These are phyloP conservation scores for Drosophila burlai DNA, from an alignment of 1,140 invertebrate species.

Conservation along the genomic window DNA sequence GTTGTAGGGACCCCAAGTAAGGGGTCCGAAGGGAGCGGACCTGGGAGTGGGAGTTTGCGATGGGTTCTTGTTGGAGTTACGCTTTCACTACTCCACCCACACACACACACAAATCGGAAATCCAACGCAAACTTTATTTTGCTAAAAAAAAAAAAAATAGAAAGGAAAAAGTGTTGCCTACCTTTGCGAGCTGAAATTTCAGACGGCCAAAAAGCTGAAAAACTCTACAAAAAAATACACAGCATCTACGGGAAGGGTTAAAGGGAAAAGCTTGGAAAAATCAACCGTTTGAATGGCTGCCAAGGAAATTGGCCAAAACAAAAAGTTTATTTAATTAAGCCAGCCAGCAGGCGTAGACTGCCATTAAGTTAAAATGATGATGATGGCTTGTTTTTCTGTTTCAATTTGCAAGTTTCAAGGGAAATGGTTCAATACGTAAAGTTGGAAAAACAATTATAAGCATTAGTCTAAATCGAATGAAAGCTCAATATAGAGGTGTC, in stretches of 20 bases:
- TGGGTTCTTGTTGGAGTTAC: conserved; percentile 9
- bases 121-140: conserved; percentile 30
- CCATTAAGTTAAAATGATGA: conserved; percentile 4
- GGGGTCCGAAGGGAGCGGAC: not conserved
- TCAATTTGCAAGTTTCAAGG: not conserved
- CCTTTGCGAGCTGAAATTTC: conserved; percentile 45
- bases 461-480: not conserved
- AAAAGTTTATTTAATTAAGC: conserved; percentile 29
- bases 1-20: conserved; percentile 25
- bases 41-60: conserved; percentile 9
- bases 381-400: not conserved
- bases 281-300: conserved; percentile 15
- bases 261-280: conserved; percentile 4
- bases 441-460: not conserved
- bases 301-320: conserved; percentile 18
- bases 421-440: not conserved
- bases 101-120: conserved; percentile 40
- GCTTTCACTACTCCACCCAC: conserved; percentile 21
- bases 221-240: not conserved
- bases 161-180: conserved; percentile 63
- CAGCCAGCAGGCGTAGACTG: not conserved
- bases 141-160: conserved; percentile 6
- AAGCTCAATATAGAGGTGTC: too few relatives aligned
- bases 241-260: not conserved
- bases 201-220: conserved; percentile 11